phyloP scores from a whole-genome alignment of 2,888 invertebrate species.

The Sarcophaga subvicina region DNA sequence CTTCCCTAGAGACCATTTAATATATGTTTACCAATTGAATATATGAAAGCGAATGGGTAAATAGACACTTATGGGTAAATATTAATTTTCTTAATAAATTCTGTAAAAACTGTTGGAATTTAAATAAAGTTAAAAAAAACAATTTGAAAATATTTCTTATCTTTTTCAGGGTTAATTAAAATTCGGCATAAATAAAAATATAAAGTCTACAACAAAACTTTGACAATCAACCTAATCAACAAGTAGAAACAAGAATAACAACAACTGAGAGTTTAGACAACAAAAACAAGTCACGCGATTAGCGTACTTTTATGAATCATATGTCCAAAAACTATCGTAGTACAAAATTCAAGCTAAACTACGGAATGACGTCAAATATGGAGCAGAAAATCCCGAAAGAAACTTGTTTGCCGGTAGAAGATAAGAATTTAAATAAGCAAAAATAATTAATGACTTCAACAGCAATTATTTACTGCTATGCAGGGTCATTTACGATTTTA shows the following conservation, averaged over 20 bases:
- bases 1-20: too few species aligned
- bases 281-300: constrained; percentile 60
- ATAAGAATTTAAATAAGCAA: constrained; percentile 24
- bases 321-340: background rate
- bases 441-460: background rate
- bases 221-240: background rate
- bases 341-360: constrained; percentile 12
- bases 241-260: constrained; percentile 1
- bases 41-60: too few species aligned
- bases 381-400: constrained; percentile 19
- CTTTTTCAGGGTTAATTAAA: constrained; percentile 22
- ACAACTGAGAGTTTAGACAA: background rate
- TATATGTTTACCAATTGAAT: too few species aligned
- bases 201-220: constrained; percentile 32
- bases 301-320: constrained; percentile 44
- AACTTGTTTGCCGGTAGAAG: constrained; percentile 5
- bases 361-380: constrained; percentile 52
- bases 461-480: background rate
- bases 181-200: constrained; percentile 28
- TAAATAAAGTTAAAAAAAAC: too few species aligned
- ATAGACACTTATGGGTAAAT: too few species aligned
- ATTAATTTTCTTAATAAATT: too few species aligned
- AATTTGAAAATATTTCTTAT: too few species aligned
- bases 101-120: too few species aligned
- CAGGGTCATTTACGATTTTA: constrained; percentile 37